Conservation (phyloP, 1,140 invertebrate genomes). For the Apis laboriosa region DNA sequence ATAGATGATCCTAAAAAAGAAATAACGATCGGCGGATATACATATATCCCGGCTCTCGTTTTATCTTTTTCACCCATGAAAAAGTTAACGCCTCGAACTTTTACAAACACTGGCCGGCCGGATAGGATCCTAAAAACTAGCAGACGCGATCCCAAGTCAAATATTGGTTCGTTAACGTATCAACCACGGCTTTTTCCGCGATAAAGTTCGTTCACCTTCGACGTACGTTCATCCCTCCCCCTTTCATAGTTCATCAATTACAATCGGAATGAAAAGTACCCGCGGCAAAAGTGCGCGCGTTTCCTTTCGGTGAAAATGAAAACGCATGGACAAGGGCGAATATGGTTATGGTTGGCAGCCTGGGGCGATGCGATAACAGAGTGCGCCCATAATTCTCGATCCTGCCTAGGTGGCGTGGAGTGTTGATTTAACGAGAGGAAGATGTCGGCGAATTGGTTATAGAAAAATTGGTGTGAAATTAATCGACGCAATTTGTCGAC, state of each 20-base stretch:
- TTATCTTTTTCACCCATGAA: conserved; percentile 18
- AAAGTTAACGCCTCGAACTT: conserved; percentile 22
- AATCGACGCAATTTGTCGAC: not conserved
- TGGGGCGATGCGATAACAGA: not conserved
- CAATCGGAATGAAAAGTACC: not conserved
- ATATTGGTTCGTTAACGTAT: conserved; percentile 43
- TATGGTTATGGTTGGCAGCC: not conserved
- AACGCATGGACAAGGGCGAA: not conserved
- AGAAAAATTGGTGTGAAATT: not conserved
- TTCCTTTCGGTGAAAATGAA: conserved; percentile 17
- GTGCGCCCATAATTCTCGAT: conserved; percentile 18
- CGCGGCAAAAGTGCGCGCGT: not conserved
- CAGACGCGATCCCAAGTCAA: conserved; percentile 18
- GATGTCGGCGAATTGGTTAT: not conserved
- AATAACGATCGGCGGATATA: not conserved
- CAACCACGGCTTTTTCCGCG: conserved; percentile 9
- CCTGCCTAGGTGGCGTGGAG: not conserved
- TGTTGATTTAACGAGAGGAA: conserved; percentile 1
- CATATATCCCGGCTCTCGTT: not conserved
- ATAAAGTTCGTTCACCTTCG: not conserved
- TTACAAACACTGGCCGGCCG: conserved; percentile 7
- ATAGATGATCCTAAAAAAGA: not conserved
- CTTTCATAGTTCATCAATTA: not conserved
- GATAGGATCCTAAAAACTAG: conserved; percentile 22
- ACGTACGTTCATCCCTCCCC: too few species aligned